Evolutionary conservation across 2,113 vertebrate genomes (phyloP).

Genomic region (Podiceps cristatus): DNA sequence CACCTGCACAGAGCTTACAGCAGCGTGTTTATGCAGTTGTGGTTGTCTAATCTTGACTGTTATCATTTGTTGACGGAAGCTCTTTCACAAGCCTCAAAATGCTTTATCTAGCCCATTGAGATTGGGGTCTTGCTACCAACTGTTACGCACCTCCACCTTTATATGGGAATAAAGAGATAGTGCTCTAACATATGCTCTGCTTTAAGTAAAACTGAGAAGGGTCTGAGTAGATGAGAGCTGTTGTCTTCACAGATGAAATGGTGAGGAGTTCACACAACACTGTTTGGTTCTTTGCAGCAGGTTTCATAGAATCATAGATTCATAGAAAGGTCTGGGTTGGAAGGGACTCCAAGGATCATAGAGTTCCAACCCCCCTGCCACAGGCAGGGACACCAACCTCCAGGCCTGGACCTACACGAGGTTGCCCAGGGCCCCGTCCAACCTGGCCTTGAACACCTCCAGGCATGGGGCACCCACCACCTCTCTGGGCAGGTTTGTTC

Average conservation of each 20-base stretch:
- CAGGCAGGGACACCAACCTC: no score
- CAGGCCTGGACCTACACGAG: no score
- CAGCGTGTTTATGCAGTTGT: neutral
- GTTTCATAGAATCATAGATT: no score
- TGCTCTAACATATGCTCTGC: neutral
- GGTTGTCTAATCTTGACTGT: neutral
- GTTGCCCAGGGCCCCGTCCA: no score
- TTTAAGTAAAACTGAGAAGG: neutral
- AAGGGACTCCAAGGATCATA: no score
- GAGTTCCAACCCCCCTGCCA: no score
- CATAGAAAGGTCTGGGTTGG: no score
- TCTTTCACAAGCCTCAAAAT: neutral
- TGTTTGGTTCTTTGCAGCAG: neutral
- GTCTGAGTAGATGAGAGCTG: neutral
- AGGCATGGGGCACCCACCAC: no score
- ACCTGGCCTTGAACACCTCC: no score
- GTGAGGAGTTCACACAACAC: neutral
- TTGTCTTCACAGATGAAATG: neutral
- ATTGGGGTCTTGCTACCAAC: neutral
- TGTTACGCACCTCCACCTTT: neutral
- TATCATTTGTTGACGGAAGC: neutral
- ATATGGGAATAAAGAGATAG: accelerated
- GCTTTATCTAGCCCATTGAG: neutral
- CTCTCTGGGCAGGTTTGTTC: neutral
- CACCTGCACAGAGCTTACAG: neutral